These are phyloP conservation scores for Chrysina gloriosa DNA, from an alignment of 2,888 invertebrate genomes.

Conservation along the genomic window DNA sequence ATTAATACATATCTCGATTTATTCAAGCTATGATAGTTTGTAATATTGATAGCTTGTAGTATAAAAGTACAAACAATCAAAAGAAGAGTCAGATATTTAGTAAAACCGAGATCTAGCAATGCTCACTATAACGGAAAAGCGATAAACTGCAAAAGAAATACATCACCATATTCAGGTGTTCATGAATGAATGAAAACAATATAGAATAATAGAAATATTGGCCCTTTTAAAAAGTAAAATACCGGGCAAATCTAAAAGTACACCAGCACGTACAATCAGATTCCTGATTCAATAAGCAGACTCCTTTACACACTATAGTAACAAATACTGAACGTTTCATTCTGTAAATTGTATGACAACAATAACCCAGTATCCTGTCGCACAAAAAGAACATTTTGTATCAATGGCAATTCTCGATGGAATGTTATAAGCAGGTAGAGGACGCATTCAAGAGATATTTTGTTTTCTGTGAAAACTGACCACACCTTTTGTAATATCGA, in stretches of 20 bases:
- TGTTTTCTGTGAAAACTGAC: slow-evolving; percentile 66
- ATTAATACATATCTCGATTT: no score
- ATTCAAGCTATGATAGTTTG: no score
- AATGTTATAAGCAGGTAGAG: slow-evolving; percentile 59
- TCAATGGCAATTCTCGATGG: slow-evolving; percentile 62
- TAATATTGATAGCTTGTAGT: no score
- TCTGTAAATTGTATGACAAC: slow-evolving; percentile 51
- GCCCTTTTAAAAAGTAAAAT: slow-evolving; percentile 46
- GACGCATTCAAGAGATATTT: slow-evolving; percentile 56
- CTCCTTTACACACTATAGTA: slow-evolving; percentile 53
- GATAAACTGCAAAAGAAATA: slow-evolving; percentile 7
- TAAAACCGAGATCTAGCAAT: slow-evolving; percentile 3
- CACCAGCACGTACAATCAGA: slow-evolving; percentile 53
- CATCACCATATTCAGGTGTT: slow-evolving; percentile 42
- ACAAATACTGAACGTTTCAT: slow-evolving; percentile 58
- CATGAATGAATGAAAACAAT: slow-evolving; percentile 45
- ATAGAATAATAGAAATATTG: slow-evolving; percentile 41
- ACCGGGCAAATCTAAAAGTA: slow-evolving; percentile 51
- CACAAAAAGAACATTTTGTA: slow-evolving; percentile 61
- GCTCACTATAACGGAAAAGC: slow-evolving; percentile 20
- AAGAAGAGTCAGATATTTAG: slow-evolving; percentile 6
- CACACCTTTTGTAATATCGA: slow-evolving; percentile 64
- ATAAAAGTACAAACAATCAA: no score
- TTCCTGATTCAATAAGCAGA: slow-evolving; percentile 50
- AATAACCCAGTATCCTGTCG: slow-evolving; percentile 54